Base-by-base conservation (phyloP, 2,113 vertebrate genomes). In the Daubentonia madagascariensis region DNA sequence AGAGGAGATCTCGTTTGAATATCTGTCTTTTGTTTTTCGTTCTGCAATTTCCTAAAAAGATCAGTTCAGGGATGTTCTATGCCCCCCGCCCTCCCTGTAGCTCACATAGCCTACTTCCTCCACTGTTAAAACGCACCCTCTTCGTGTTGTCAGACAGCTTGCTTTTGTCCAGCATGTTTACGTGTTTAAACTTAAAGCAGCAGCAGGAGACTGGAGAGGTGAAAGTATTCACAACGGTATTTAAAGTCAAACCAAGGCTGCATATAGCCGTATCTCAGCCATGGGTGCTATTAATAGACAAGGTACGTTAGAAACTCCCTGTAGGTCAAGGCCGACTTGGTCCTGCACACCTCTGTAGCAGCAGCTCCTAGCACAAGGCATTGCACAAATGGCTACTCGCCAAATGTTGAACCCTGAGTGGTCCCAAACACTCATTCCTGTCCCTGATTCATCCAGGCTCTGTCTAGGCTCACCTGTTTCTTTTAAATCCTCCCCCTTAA, bases 1-100 rank as follows among this genome's bases (percentile, higher is more conserved):
- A 96, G 92, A 98, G 96, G 96, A 98, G 97, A 97, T 97, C 94
- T 97, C 95, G 95, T 97, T 97, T 97, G 96, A 97, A 98, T 96
- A 96, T 97, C 97, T 96, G 89, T 96, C 96, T 96, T 97, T 97
- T 98, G 96, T 97, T 98, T 98, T 90, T 85, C 79, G 88, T 93
- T 96, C 59, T 90, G 75, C 57, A 97, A 97, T 97, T 97, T 98
- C 97, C 95, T 93, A 97, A 97, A 97, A 96, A 96, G 96, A 96
- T 95, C 94, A 92, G 48, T 50, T 57, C 25, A 30, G 76, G 68
- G 28, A 32, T 81, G 80, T 95, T 87, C 96, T 90, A 40, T 85
- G 81, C 54, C 30, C 73, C 50, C 25, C 16, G 22, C 7, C 16
- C 22, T 93, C 76, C 37, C 50, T 61, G 25, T 22, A 89, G 67